These are phyloP conservation scores for Drosophila kikkawai DNA, from an alignment of 1,140 invertebrate species.

Conservation along the genomic window DNA sequence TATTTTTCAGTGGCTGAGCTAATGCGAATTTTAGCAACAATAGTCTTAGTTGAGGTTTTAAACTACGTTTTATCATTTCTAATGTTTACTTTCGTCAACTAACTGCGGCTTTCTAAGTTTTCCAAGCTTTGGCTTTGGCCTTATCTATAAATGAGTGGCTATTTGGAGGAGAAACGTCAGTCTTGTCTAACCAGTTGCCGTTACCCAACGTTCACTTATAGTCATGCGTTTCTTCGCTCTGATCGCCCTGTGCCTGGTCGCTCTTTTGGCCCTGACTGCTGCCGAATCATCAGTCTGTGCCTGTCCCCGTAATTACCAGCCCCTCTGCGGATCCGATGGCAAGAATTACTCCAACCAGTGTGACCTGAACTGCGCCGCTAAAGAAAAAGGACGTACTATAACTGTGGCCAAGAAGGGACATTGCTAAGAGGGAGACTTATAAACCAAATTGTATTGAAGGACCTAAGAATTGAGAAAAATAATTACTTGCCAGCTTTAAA, in stretches of 20 bases:
- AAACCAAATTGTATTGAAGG: not conserved
- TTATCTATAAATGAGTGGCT: slow-evolving; percentile 56
- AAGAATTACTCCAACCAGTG: slow-evolving; percentile 68
- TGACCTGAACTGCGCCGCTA: slow-evolving; percentile 48
- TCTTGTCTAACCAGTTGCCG: slow-evolving; percentile 38
- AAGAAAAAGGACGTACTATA: slow-evolving; percentile 44
- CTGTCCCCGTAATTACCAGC: slow-evolving; percentile 56
- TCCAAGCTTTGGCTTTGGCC: not conserved
- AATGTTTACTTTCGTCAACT: slow-evolving; percentile 4
- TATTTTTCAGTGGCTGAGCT: not conserved
- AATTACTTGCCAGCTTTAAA: not conserved
- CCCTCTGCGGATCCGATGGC: slow-evolving; percentile 66
- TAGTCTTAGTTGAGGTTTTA: not conserved
- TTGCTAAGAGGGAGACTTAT: slow-evolving; percentile 30
- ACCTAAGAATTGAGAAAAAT: not conserved
- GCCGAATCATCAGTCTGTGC: slow-evolving; percentile 28
- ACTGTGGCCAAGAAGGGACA: slow-evolving; percentile 29
- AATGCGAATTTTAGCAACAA: not conserved
- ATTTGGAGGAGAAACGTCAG: slow-evolving; percentile 41
- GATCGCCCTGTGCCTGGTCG: slow-evolving; percentile 44
- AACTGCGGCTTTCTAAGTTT: slow-evolving; percentile 7
- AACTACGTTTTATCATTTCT: not conserved
- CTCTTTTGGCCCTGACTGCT: slow-evolving; percentile 31
- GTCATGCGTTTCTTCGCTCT: slow-evolving; percentile 61
- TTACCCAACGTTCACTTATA: slow-evolving; percentile 2